Conservation (phyloP, 2,888 invertebrate genomes). For the Tanypteryx hageni region DNA sequence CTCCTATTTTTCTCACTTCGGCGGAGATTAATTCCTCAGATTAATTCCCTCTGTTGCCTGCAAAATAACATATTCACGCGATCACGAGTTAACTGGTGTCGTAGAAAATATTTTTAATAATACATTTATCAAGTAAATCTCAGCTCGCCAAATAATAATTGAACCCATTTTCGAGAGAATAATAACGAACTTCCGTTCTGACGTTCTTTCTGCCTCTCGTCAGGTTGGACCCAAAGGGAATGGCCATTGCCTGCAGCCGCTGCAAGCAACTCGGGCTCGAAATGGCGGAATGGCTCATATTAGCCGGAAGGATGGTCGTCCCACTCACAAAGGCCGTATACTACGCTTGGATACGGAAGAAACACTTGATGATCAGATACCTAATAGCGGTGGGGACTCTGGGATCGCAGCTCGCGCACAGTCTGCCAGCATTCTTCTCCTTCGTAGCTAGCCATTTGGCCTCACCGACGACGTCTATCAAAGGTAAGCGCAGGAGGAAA, state of each 20-base stretch:
- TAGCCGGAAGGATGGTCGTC: conserved; percentile 29
- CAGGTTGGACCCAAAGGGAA: conserved; percentile 18
- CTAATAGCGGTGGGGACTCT: conserved; percentile 9
- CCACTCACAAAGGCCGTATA: conserved; percentile 37
- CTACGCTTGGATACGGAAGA: conserved; percentile 39
- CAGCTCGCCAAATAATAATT: no score
- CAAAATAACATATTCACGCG: no score
- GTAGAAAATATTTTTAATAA: no score
- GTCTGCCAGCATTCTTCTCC: conserved; percentile 14
- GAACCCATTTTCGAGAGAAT: no score
- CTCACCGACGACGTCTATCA: conserved; percentile 41
- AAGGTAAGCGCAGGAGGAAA: background rate
- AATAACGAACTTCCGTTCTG: no score
- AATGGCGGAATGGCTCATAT: background rate
- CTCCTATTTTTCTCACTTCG: no score
- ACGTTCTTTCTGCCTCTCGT: no score
- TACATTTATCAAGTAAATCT: no score
- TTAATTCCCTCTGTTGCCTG: no score
- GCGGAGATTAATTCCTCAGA: no score
- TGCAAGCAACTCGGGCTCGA: conserved; percentile 38
- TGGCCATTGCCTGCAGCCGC: background rate
- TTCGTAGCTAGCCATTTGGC: conserved; percentile 45
- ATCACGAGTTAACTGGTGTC: no score
- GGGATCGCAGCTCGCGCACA: background rate
- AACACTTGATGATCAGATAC: conserved; percentile 35